A percentile compares a stretch with the other conserved stretches of the same genome.
Conservation (phyloP, 92 coral and sea anemone species). For the Desmophyllum pertusum region DNA sequence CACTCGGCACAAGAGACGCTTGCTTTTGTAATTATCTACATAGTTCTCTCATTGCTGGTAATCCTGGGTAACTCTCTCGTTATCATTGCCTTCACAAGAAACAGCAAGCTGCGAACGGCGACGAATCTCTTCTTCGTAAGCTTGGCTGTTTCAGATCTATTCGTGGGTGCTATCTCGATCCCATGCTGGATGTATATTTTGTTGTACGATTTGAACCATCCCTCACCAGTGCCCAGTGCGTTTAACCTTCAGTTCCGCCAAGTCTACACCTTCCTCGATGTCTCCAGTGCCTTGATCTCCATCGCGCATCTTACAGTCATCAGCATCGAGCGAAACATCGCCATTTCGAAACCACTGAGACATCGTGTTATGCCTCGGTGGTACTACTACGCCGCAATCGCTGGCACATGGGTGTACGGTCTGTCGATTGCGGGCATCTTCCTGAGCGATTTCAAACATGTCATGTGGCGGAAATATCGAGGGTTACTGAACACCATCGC, state of each 20-base stretch:
- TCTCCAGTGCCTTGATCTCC: constrained; percentile 64
- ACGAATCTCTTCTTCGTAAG: constrained; percentile 64
- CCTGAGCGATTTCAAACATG: constrained; percentile 34
- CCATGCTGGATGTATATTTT: constrained; percentile 61
- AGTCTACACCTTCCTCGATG: constrained; percentile 49
- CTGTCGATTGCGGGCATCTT: constrained; percentile 24
- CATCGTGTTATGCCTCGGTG: constrained; percentile 48
- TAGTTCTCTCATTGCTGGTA: constrained; percentile 29
- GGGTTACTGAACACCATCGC: constrained; percentile 42
- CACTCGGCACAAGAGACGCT: constrained; percentile 44
- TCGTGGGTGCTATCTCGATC: constrained; percentile 62
- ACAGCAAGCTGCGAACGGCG: constrained; percentile 54
- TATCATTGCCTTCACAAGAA: constrained; percentile 38
- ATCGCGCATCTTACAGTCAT: constrained; percentile 59
- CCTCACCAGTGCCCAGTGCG: background rate
- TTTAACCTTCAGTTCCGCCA: constrained; percentile 1
- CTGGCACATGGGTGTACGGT: constrained; percentile 54
- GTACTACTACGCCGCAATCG: constrained; percentile 35
- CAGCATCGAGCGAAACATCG: constrained; percentile 64
- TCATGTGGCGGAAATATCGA: constrained; percentile 38
- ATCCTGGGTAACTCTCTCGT: constrained; percentile 54
- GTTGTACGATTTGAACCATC: constrained; percentile 42
- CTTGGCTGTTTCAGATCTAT: constrained; percentile 59
- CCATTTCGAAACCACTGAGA: constrained; percentile 56
- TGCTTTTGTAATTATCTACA: constrained; percentile 32